Conservation (phyloP, 1,140 invertebrate species). For the Hyles euphorbiae region DNA sequence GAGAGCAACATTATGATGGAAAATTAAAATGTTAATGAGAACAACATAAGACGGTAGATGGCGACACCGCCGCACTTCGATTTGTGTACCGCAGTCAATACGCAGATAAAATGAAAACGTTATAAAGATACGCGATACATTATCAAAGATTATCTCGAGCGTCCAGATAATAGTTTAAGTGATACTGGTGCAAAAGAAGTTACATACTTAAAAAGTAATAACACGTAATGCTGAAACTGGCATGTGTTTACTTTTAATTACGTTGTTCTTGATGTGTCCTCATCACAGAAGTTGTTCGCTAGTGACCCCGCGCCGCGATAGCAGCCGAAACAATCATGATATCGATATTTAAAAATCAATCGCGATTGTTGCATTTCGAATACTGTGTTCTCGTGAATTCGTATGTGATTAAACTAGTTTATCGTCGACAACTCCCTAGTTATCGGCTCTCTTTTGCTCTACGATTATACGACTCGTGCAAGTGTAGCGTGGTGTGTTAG, state of each 20-base stretch:
- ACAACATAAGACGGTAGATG: not conserved
- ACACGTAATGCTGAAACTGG: conserved; percentile 8
- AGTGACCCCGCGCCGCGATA: not conserved
- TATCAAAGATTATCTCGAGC: conserved; percentile 47
- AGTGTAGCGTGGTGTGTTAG: too few species aligned
- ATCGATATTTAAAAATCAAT: conserved; percentile 12
- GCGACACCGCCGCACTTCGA: not conserved
- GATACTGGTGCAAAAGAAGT: conserved; percentile 24
- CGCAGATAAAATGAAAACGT: conserved; percentile 20
- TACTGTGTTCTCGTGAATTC: not conserved
- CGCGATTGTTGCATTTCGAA: conserved; percentile 1
- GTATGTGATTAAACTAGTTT: too few species aligned
- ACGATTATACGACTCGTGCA: too few species aligned
- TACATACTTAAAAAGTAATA: conserved; percentile 21
- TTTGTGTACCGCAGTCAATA: conserved; percentile 2
- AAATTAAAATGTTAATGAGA: conserved; percentile 11
- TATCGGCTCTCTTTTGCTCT: conserved; percentile 1
- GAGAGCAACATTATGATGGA: not conserved
- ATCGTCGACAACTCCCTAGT: not conserved
- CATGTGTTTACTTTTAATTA: conserved; percentile 24
- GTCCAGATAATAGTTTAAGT: conserved; percentile 33
- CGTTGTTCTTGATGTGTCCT: conserved; percentile 9
- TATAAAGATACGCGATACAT: conserved; percentile 28
- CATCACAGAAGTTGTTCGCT: not conserved
- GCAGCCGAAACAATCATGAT: conserved; percentile 10